A percentile compares a stretch with the other conserved stretches of the same genome.
These are phyloP conservation scores for Sepioteuthis lessoniana DNA, from an alignment of 2,888 invertebrate genomes.

Conservation along the genomic window DNA sequence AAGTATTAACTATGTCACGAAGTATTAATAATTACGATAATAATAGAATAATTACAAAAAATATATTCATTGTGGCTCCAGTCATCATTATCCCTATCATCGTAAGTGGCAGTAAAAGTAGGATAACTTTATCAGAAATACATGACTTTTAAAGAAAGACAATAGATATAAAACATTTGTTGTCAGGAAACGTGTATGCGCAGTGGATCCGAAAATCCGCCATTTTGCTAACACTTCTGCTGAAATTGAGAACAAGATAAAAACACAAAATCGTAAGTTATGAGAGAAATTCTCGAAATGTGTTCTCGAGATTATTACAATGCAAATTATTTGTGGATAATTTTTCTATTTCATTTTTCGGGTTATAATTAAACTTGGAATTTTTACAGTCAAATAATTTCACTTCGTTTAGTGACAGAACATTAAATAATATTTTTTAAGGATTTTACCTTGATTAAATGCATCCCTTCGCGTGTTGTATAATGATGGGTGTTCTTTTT, in stretches of 20 bases:
- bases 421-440: no score
- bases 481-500: no score
- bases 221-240: neutral
- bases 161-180: neutral
- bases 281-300: neutral
- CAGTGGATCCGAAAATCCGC: neutral
- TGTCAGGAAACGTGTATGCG: neutral
- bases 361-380: neutral
- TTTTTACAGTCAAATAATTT: neutral
- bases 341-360: neutral
- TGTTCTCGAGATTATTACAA: neutral
- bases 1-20: no score
- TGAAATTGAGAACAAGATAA: neutral
- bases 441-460: no score
- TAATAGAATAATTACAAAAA: neutral
- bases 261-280: no score
- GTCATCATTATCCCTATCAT: neutral
- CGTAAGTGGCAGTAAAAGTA: neutral
- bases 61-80: neutral
- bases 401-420: neutral
- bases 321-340: neutral
- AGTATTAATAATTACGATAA: no score
- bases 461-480: no score
- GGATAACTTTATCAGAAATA: neutral
- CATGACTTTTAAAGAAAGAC: neutral